A percentile compares a stretch with the other conserved stretches of the same genome.
phyloP scores from a whole-genome alignment of 2,113 vertebrate species.

The Cynopterus brachyotis region DNA sequence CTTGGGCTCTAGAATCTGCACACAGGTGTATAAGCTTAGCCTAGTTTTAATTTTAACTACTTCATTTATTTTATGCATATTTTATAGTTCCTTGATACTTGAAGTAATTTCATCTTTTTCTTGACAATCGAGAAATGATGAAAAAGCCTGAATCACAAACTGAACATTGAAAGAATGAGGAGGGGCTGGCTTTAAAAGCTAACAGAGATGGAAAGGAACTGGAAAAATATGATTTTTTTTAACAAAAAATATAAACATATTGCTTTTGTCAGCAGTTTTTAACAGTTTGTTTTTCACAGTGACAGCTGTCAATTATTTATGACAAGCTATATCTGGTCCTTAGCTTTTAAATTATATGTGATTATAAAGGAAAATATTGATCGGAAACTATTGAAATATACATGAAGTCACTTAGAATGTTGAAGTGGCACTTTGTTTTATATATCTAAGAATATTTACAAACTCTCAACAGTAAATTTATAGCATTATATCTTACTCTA shows the following conservation, averaged over 20 bases:
- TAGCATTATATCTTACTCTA: not conserved
- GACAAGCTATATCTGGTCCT: conserved; percentile 72
- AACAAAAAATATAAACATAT: conserved; percentile 59
- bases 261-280: conserved; percentile 78
- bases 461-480: not conserved
- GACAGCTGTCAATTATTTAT: conserved; percentile 80
- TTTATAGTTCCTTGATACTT: not conserved
- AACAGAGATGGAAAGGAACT: not conserved
- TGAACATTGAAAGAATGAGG: not conserved
- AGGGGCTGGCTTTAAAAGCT: conserved; percentile 59
- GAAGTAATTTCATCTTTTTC: not conserved
- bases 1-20: not conserved
- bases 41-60: not conserved
- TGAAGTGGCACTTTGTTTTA: conserved; percentile 47
- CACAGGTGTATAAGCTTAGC: not conserved
- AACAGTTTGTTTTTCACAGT: conserved; percentile 73
- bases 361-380: conserved; percentile 84
- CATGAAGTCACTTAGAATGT: conserved; percentile 81
- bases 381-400: conserved; percentile 87
- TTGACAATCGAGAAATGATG: not conserved
- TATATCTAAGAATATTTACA: conserved; percentile 32
- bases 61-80: not conserved
- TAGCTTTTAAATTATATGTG: conserved; percentile 77
- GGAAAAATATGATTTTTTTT: conserved; percentile 63
- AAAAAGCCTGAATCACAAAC: not conserved